Base-by-base conservation (phyloP, 1,140 invertebrate species). In the Sarcophaga bullata region DNA sequence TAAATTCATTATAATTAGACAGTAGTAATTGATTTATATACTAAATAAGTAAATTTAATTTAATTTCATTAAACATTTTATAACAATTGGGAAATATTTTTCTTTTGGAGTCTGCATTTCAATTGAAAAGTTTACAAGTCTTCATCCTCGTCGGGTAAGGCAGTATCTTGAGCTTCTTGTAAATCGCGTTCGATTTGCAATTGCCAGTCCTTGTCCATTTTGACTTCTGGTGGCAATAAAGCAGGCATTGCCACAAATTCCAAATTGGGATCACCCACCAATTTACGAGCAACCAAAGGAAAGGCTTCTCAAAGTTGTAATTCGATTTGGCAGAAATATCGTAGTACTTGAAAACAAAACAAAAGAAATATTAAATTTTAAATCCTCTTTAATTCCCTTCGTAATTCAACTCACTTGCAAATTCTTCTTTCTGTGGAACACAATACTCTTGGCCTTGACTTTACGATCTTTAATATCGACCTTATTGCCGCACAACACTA, bases 221-320 rank as follows among this genome's bases (percentile, higher is more conserved):
- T 95, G 68, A 99, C 96, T 93, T 99, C 99, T 85, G 99, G 98
- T 72, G 99, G 99, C 82, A 97, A 93, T 76, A 99, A 93, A 68
- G 98, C 98, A 81, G 98, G 99, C 96, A 99, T 99, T n/a, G 98
- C 98, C 73, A 99, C 98, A 91, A 99, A 99, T 90, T 99, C 98
- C 72, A 99, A 91, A 91, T 99, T 99, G 9, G 98, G 96, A 93
- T 99, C 99, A 84, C 98, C 98, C 88, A 99, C 98, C 84, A 99
- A 92, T 91, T 99, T 99, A 72, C 98, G 94, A 11, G 98, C 98
- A 99, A 91, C 98, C 98, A 99, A 80, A 99, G 92, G 94, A 99
- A 99, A 68, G 99, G 99, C 91, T 99, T 99, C 90, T 99, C 99
- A 90, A 99, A 99, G 92, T 99, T 99, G 93, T 99, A 99, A 91